These are phyloP conservation scores for Protonemura montana DNA, from an alignment of 2,888 invertebrate genomes.

Conservation along the genomic window DNA sequence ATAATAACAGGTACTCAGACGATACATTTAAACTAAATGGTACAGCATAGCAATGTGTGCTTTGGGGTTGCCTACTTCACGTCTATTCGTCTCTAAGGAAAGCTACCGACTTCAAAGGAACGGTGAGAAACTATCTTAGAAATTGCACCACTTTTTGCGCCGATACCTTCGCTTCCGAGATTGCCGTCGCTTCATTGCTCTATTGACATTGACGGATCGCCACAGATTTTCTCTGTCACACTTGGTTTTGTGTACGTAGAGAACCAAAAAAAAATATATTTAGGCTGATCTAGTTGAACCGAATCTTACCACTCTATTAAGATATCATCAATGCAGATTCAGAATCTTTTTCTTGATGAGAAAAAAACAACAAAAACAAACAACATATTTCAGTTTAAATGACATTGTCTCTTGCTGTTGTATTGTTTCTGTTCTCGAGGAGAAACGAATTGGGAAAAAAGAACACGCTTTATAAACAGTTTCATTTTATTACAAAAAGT, in stretches of 20 bases:
- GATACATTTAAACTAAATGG: neutral
- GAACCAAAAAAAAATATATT: neutral
- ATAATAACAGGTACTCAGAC: no score
- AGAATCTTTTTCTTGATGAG: neutral
- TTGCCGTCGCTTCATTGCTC: neutral
- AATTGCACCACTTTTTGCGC: neutral
- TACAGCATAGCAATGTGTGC: neutral
- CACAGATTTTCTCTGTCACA: neutral
- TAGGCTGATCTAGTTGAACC: neutral
- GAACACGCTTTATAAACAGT: neutral
- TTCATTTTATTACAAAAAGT: neutral
- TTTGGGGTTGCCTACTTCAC: neutral
- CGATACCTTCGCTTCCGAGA: neutral
- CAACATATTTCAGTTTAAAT: neutral
- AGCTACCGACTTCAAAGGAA: neutral
- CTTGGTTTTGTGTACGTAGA: neutral
- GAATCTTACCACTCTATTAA: neutral
- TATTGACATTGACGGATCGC: constrained; percentile 7
- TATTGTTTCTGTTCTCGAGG: neutral
- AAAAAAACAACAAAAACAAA: no score
- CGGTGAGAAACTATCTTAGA: no score
- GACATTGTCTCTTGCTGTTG: neutral
- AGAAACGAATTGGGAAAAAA: neutral
- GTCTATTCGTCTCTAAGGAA: neutral
- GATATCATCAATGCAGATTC: neutral